Evolutionary conservation across 2,113 vertebrate genomes (phyloP).

Genomic region (Brachirus orientalis): DNA sequence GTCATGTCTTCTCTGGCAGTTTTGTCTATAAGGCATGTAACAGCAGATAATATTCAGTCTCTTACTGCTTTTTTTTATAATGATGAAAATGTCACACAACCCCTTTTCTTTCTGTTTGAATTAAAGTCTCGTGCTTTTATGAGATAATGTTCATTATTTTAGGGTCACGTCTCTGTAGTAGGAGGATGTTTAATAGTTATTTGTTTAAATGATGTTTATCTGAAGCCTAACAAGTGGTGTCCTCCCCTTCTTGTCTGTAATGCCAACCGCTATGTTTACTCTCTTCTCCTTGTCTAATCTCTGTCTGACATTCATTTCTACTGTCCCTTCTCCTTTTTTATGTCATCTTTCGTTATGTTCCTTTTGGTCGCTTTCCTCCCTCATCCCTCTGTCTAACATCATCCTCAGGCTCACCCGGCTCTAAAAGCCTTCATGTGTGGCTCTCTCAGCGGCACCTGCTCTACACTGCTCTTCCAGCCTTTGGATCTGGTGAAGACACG

Average conservation of each 20-base stretch:
- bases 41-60: too few relatives aligned
- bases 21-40: conserved; percentile 42
- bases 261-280: background rate
- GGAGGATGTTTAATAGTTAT: background rate
- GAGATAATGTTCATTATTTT: background rate
- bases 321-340: background rate
- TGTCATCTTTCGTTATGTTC: background rate
- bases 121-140: background rate
- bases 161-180: background rate
- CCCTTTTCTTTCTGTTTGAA: background rate
- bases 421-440: conserved; percentile 96
- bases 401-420: conserved; percentile 88
- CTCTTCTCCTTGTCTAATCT: background rate
- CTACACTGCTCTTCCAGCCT: conserved; percentile 95
- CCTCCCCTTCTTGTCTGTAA: too few relatives aligned
- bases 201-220: too few relatives aligned
- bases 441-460: conserved; percentile 95
- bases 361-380: background rate
- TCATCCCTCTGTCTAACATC: background rate
- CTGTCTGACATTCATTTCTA: background rate
- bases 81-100: conserved; percentile 12
- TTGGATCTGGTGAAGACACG: conserved; percentile 96
- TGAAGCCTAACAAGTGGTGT: too few relatives aligned
- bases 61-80: conserved; percentile 22
- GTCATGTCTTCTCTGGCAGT: conserved; percentile 8